These are phyloP conservation scores for Synergus umbraculus DNA, from an alignment of 2,888 invertebrate species.

Conservation along the genomic window DNA sequence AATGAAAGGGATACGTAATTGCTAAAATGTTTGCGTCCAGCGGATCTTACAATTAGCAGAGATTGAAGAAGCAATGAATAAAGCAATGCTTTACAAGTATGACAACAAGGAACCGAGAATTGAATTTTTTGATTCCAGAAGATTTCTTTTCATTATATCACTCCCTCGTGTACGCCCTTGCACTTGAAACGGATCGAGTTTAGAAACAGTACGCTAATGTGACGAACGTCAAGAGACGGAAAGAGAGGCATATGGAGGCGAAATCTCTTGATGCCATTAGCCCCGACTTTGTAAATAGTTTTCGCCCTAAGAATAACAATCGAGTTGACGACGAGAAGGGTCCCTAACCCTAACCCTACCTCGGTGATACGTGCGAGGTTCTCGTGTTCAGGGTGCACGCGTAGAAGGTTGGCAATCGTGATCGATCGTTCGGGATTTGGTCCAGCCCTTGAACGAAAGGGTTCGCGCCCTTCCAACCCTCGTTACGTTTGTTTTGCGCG, in stretches of 20 bases:
- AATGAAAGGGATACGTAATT: conserved; percentile 29
- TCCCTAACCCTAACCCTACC: conserved; percentile 62
- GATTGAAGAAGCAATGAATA: conserved; percentile 26
- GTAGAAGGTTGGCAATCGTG: conserved; percentile 69
- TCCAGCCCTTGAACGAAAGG: conserved; percentile 64
- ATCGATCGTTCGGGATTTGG: conserved; percentile 71
- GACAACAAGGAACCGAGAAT: no score
- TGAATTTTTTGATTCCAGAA: no score
- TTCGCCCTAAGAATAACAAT: conserved; percentile 75
- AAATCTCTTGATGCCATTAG: conserved; percentile 71
- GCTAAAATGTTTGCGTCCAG: conserved; percentile 20
- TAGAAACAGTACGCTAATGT: conserved; percentile 60
- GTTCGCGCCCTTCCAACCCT: conserved; percentile 59
- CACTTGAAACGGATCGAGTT: conserved; percentile 54
- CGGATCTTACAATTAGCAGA: background rate
- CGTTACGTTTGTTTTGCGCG: conserved; percentile 72
- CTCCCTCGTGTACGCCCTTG: background rate
- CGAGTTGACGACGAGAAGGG: conserved; percentile 61
- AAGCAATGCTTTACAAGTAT: no score
- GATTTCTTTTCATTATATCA: background rate
- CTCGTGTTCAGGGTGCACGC: conserved; percentile 34
- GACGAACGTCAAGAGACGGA: conserved; percentile 44
- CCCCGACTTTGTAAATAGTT: conserved; percentile 73
- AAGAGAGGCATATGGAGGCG: conserved; percentile 65
- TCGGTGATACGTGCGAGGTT: conserved; percentile 46